These are phyloP conservation scores for Ylistrum balloti DNA, from an alignment of 1,140 invertebrate species.

Conservation along the genomic window DNA sequence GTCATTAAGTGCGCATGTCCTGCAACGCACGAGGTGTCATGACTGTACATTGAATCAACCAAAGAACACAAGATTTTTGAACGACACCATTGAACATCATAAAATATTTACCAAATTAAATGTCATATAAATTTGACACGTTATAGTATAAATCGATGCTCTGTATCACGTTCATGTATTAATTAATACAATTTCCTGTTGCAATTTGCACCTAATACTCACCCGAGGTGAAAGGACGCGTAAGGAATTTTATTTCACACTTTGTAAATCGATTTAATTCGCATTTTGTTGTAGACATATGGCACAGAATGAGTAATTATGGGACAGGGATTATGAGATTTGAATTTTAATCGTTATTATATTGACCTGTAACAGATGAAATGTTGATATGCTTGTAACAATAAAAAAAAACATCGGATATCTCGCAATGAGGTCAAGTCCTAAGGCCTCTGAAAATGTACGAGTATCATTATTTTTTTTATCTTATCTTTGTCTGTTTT, in stretches of 20 bases:
- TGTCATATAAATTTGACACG: conserved; percentile 22
- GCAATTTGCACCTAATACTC: background rate
- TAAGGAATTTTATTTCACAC: background rate
- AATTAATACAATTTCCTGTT: conserved; percentile 22
- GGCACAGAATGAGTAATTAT: background rate
- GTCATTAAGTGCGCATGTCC: background rate
- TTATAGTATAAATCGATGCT: background rate
- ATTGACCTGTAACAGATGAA: background rate
- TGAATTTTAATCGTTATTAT: background rate
- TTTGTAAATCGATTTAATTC: conserved; percentile 1
- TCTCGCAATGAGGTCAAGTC: no score
- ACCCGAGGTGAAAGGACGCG: conserved; percentile 14
- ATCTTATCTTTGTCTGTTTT: no score
- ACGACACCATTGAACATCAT: conserved; percentile 2
- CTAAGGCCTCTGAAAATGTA: no score
- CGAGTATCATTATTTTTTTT: no score
- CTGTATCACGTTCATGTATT: background rate
- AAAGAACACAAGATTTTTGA: background rate
- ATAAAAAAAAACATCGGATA: no score
- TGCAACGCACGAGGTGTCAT: background rate
- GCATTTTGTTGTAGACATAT: background rate
- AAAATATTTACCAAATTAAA: conserved; percentile 27
- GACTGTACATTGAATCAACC: background rate
- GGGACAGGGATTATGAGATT: background rate
- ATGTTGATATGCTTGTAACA: background rate